Evolutionary conservation across 2,113 vertebrate species (phyloP).

Genomic region (Leptobrachium ailaonicum): DNA sequence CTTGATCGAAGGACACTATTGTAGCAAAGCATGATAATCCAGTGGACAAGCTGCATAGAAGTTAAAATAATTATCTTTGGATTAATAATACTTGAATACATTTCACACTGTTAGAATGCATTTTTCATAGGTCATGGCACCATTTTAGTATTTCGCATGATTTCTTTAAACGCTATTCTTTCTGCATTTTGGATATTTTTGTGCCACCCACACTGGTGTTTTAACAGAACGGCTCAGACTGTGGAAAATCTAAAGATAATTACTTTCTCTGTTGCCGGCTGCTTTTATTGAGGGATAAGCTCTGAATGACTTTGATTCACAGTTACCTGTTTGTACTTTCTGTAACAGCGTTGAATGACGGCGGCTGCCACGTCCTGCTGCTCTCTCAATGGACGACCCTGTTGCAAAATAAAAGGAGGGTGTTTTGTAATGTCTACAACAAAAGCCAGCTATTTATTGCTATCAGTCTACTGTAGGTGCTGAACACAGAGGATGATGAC

Average conservation of each 20-base stretch:
- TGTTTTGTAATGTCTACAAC: background rate
- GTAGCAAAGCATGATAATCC: too few species aligned
- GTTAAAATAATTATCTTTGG: too few species aligned
- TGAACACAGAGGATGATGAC: too few species aligned
- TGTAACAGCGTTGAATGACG: conserved; percentile 97
- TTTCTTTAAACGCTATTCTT: too few species aligned
- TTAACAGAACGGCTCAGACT: background rate
- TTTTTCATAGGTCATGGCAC: too few species aligned
- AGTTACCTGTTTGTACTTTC: conserved; percentile 97
- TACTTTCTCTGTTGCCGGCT: fast-evolving
- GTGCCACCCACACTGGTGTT: too few species aligned
- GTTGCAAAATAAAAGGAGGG: background rate
- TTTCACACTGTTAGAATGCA: too few species aligned
- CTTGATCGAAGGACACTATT: too few species aligned
- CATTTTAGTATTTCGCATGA: too few species aligned
- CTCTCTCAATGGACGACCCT: conserved; percentile 92
- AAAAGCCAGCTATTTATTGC: background rate
- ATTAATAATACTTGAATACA: too few species aligned
- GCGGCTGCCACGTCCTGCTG: conserved; percentile 97
- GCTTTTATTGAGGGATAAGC: background rate
- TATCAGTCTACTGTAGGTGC: background rate
- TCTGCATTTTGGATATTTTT: too few species aligned
- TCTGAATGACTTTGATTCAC: conserved; percentile 69
- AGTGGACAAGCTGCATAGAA: too few species aligned
- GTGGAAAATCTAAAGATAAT: background rate